A percentile compares a stretch with the other conserved stretches of the same genome.
Conservation (phyloP, 2,797 vertebrate genomes). For the Poecilia picta region DNA sequence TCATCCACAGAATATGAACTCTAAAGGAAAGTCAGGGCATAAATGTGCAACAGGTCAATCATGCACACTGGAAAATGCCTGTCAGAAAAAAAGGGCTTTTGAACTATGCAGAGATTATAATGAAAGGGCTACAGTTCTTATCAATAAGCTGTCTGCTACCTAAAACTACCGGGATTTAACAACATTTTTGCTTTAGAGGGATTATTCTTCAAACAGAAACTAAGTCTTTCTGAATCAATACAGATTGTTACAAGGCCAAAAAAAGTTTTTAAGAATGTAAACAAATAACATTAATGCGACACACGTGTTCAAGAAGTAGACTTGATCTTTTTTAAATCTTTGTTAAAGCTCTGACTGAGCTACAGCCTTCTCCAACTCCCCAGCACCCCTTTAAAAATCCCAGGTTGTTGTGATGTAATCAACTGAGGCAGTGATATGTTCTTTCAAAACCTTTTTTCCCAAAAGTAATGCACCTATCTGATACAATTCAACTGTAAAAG, state of each 20-base stretch:
- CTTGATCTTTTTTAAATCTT: constrained; percentile 7
- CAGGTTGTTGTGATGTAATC: neutral
- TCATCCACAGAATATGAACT: constrained; percentile 16
- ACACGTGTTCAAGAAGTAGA: neutral
- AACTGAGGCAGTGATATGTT: neutral
- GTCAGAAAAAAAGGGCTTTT: constrained; percentile 28
- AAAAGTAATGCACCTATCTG: neutral
- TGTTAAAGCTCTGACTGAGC: neutral
- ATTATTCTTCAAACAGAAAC: constrained; percentile 44
- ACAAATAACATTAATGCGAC: neutral
- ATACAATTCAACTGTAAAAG: neutral
- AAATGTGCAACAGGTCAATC: constrained; percentile 3
- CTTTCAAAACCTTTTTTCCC: neutral
- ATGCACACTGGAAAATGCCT: constrained; percentile 1
- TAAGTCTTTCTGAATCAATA: constrained; percentile 26
- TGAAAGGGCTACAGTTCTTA: constrained; percentile 27
- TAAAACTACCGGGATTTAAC: constrained; percentile 32
- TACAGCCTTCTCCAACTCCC: neutral
- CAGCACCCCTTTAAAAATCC: neutral
- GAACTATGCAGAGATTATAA: constrained; percentile 30
- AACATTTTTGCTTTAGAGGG: constrained; percentile 35
- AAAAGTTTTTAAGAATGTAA: constrained; percentile 5
- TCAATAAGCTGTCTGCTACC: constrained; percentile 20
- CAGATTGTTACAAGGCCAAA: constrained; percentile 18
- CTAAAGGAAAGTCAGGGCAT: neutral